Evolutionary conservation across 64 coral and sea anemone species (phyloP), one percentile per base, ranked within the genome.

Genomic region (Stylophora pistillata): DNA sequence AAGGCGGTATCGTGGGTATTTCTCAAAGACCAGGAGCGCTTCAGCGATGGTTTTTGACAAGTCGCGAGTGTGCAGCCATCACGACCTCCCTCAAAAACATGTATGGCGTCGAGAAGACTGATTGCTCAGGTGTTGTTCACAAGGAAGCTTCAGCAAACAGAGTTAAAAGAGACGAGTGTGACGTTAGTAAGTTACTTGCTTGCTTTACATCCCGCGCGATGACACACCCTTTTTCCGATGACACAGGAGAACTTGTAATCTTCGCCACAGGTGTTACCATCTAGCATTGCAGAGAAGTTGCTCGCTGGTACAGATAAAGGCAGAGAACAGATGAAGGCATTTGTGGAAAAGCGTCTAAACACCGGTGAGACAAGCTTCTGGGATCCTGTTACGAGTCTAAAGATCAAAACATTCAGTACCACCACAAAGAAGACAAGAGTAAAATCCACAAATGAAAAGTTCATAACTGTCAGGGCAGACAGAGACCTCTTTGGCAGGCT

Each of bases 251-350:
- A 16, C 77, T 88, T 11, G 3, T 92, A 17, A 93, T 89, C n/a
- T 76, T 93, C 56, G 86, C 91, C 5, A 93, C 91, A 6, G 91
- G 28, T 88, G 31, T 30, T 93, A 30, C 91, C 91, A 18, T 14
- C 53, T 16, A 14, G 5, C 7, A 17, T 29, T 30, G 71, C 52
- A 15, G 29, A 87, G 13, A 72, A 28, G 15, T 56, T 87, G 1
- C 55, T 87, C 10, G 2, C 13, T 2, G 76, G 66, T 12, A 77
- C 69, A 15, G 69, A 85, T 2, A 73, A 27, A 58, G 79, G 79
- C 20, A 5, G n/a, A 26, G 28, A 73, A n/a, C 70, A 74, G 32
- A 85, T 91, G 78, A 15, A 64, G 5, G 31, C 73, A 0, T 88
- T 88, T 14, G n/a, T 89, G 12, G 20, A 79, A 56, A 16, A 70